phyloP scores from a whole-genome alignment of 1,140 invertebrate species.

The Phenacoccus solenopsis region DNA sequence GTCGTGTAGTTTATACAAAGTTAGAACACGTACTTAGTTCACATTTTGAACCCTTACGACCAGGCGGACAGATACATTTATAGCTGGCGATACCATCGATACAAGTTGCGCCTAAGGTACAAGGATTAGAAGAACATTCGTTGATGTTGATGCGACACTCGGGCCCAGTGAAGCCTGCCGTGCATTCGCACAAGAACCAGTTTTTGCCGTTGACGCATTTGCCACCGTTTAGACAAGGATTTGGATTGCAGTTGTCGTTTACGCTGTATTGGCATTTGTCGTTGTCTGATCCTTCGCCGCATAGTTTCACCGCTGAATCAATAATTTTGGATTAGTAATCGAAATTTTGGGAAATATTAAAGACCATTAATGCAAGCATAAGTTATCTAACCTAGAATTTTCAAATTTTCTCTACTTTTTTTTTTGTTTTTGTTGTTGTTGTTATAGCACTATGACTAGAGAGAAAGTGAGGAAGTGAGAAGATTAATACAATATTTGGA shows the following conservation, averaged over 20 bases:
- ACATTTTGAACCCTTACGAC: conserved; percentile 55
- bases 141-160: conserved; percentile 77
- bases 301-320: conserved; percentile 30
- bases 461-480: too few relatives aligned
- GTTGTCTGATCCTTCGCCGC: conserved; percentile 50
- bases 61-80: conserved; percentile 65
- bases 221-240: conserved; percentile 76
- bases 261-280: conserved; percentile 48
- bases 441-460: too few relatives aligned
- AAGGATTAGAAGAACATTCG: conserved; percentile 65
- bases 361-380: too few relatives aligned
- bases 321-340: too few relatives aligned
- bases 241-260: conserved; percentile 73
- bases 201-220: conserved; percentile 76
- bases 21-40: conserved; percentile 37
- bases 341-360: too few relatives aligned
- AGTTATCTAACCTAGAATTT: too few relatives aligned
- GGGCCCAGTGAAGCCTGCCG: conserved; percentile 69
- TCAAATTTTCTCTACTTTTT: too few relatives aligned
- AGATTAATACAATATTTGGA: too few relatives aligned
- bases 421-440: too few relatives aligned
- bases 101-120: conserved; percentile 71
- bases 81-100: conserved; percentile 60
- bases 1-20: too few relatives aligned
- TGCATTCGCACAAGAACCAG: conserved; percentile 70